phyloP scores from a whole-genome alignment of 2,113 vertebrate species.

The Tauraco erythrolophus region DNA sequence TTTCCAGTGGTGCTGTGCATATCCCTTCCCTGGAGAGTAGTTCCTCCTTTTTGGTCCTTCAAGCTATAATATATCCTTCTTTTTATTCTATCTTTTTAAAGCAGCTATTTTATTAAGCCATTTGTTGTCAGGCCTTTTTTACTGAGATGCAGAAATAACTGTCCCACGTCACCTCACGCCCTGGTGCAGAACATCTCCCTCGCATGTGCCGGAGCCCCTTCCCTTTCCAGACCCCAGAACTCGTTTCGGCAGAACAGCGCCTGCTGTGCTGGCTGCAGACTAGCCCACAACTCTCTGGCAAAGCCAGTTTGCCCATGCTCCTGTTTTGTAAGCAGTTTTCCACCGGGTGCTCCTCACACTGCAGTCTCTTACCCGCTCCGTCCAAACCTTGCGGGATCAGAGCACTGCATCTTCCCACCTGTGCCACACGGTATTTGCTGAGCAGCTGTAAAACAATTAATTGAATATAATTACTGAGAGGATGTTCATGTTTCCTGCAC shows the following conservation, averaged over 20 bases:
- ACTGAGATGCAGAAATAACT: not conserved
- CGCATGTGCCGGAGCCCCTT: fast-evolving
- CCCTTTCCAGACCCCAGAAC: not conserved
- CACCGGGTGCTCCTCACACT: not conserved
- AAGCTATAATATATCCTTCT: not conserved
- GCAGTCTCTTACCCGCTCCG: not conserved
- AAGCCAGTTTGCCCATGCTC: not conserved
- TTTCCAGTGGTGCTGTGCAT: not conserved
- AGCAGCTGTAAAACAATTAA: slow-evolving; percentile 10
- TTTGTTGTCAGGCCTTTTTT: not conserved
- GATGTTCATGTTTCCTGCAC: not conserved
- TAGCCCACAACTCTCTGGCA: not conserved
- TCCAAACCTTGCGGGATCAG: not conserved
- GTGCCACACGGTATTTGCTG: not conserved
- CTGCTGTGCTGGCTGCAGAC: not conserved
- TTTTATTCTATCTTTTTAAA: not conserved
- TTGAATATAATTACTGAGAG: not conserved
- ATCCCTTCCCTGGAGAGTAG: not conserved
- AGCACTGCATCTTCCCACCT: not conserved
- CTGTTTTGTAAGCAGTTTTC: not conserved
- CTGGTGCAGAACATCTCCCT: not conserved
- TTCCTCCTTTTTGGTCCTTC: not conserved
- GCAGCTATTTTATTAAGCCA: not conserved
- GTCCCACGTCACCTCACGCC: not conserved
- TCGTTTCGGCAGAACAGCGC: not conserved